Evolutionary conservation across 2,888 invertebrate species (phyloP).

Genomic region (Coleophora flavipennella): DNA sequence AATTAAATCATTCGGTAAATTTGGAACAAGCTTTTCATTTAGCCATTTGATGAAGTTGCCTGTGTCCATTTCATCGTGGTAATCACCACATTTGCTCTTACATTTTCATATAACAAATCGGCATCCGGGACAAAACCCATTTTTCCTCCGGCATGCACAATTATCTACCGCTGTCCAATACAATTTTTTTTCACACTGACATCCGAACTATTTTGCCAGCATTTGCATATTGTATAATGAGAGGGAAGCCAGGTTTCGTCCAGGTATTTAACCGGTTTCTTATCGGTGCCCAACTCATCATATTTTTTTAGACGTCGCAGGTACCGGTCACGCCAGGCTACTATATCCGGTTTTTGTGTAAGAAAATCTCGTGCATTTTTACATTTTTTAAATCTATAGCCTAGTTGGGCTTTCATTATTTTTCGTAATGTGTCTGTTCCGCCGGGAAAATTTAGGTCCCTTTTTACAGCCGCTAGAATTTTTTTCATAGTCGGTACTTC

Average conservation of each 20-base stretch:
- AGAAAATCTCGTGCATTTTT: too few species aligned
- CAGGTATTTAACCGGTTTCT: conserved; percentile 8
- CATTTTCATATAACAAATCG: conserved; percentile 15
- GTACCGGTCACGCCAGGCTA: too few species aligned
- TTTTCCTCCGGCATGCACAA: conserved; percentile 15
- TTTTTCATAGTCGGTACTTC: too few species aligned
- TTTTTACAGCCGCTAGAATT: too few species aligned
- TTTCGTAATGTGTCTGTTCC: too few species aligned
- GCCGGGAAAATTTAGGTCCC: too few species aligned
- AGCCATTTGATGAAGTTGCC: conserved; percentile 10
- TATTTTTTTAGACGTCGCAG: too few species aligned
- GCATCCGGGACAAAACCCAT: conserved; percentile 13
- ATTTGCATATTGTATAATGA: conserved; percentile 15
- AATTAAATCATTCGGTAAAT: background rate
- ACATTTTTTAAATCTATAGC: too few species aligned
- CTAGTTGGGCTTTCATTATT: too few species aligned
- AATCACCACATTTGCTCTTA: conserved; percentile 14
- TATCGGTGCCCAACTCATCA: too few species aligned
- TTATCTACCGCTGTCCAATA: conserved; percentile 5
- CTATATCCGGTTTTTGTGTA: too few species aligned
- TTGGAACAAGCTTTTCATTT: conserved; percentile 1
- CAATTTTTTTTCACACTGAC: conserved; percentile 8
- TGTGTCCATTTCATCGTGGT: conserved; percentile 14
- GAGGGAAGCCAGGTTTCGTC: conserved; percentile 18
- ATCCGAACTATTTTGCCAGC: conserved; percentile 11